Evolutionary conservation across 2,113 vertebrate species (phyloP), one percentile per base, ranked within the genome.

Genomic region (Python bivittatus): DNA sequence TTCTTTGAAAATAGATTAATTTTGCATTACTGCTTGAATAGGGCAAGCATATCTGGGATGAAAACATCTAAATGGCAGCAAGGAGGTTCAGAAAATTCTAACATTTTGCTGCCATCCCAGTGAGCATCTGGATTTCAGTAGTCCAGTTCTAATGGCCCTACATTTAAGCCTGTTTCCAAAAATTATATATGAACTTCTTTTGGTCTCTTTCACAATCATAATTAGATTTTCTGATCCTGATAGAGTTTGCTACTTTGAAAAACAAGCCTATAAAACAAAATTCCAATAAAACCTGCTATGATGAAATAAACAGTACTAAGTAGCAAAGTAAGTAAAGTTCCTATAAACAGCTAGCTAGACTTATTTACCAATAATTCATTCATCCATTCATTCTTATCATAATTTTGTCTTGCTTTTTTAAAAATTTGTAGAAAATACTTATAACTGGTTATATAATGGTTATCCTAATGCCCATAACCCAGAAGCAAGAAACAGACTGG

Each of bases 401-500:
- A 88, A 92, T 38, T 58, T 88, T 84, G 84, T 83, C 10, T 90
- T 89, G 94, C 83, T 83, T 94, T 11, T 86, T 97, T 94, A 94
- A 94, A 97, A 96, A 97, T 97, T 44, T 1, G 60, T 89, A 93
- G 92, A 98, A 97, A 97, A 94, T 95, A 96, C 97, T 95, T 86
- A 92, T 93, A 95, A 98, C 96, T 97, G 97, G 93, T 93, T 94
- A 93, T 97, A 96, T 92, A 98, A 98, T 97, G 95, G 97, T 96
- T 97, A 97, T 97, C 98, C 96, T 96, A 93, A 95, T 7, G 95
- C 95, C 95, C 96, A 95, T 97, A 98, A 98, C 98, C 98, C 97
- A 79, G 25, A 1, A 53, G 96, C 90, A 95, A 97, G 96, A 97
- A 97, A 95, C 0, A 22, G 42, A 94, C 33, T 33, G 79, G 94